Percentiles rank a stretch among this genome's conserved stretches.
phyloP scores from a whole-genome alignment of 2,113 vertebrate genomes.

The Pangasianodon gigas region DNA sequence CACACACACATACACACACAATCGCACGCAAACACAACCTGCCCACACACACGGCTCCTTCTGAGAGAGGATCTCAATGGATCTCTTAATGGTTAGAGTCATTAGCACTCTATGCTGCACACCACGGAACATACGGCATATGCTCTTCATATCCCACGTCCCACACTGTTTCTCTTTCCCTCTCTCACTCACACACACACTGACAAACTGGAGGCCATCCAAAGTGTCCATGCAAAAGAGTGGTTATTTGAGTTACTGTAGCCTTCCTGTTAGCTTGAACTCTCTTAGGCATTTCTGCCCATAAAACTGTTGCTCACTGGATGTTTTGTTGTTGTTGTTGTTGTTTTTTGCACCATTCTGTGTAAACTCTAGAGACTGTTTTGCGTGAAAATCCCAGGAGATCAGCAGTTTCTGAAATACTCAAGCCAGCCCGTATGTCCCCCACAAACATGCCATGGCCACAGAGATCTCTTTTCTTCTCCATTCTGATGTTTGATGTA shows the following conservation, averaged over 20 bases:
- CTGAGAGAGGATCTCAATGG: conserved; percentile 43
- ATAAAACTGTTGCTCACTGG: neutral
- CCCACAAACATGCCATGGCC: neutral
- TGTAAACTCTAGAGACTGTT: neutral
- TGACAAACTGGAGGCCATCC: conserved; percentile 45
- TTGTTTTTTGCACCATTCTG: neutral
- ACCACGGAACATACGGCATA: conserved; percentile 46
- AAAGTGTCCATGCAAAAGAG: conserved; percentile 29
- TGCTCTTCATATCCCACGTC: conserved; percentile 47
- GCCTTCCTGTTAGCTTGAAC: neutral
- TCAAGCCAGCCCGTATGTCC: neutral
- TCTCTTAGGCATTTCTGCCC: neutral
- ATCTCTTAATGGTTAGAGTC: conserved; percentile 33
- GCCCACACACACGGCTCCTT: conserved; percentile 23
- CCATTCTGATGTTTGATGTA: neutral
- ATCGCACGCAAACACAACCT: neutral
- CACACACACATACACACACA: neutral
- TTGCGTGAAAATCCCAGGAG: neutral
- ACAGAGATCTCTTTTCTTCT: neutral
- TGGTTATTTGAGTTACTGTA: neutral
- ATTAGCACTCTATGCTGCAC: conserved; percentile 50
- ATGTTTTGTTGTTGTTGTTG: neutral
- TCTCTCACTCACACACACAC: neutral
- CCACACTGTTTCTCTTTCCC: conserved; percentile 21
- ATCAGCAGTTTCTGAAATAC: neutral